These are phyloP conservation scores for Smittia sp. DNA, from an alignment of 2,888 invertebrate species.

Conservation along the genomic window DNA sequence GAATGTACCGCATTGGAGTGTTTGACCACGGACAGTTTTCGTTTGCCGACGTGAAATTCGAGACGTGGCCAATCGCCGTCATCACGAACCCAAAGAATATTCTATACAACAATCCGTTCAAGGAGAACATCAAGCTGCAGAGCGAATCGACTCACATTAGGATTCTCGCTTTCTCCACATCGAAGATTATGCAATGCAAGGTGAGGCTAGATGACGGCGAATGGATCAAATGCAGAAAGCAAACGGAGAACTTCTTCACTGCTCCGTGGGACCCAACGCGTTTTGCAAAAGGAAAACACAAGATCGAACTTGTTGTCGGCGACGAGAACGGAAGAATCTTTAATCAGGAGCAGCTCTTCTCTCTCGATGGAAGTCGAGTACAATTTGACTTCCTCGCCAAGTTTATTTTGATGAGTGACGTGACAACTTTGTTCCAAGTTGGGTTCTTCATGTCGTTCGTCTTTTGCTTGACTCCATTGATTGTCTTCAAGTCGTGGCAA, in stretches of 20 bases:
- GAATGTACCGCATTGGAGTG: constrained; percentile 78
- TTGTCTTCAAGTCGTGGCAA: constrained; percentile 61
- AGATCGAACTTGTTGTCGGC: constrained; percentile 60
- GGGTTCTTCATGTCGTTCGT: constrained; percentile 64
- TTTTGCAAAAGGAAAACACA: constrained; percentile 66
- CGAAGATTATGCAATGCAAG: constrained; percentile 62
- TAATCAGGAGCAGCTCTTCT: constrained; percentile 64
- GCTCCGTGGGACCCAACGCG: constrained; percentile 68
- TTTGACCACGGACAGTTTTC: constrained; percentile 87
- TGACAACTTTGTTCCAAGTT: constrained; percentile 67
- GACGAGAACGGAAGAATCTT: constrained; percentile 59
- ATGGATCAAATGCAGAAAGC: constrained; percentile 63
- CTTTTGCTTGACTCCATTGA: constrained; percentile 63
- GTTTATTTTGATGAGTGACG: constrained; percentile 74
- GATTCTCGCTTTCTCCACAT: constrained; percentile 73
- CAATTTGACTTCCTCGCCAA: constrained; percentile 67
- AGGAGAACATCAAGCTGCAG: constrained; percentile 62
- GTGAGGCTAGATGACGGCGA: constrained; percentile 64
- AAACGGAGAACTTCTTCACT: constrained; percentile 70
- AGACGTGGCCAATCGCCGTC: constrained; percentile 76
- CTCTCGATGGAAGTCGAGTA: constrained; percentile 68
- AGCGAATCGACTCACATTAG: constrained; percentile 75
- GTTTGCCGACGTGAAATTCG: constrained; percentile 73
- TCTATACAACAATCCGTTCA: constrained; percentile 66
- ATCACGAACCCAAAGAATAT: constrained; percentile 91